These are phyloP conservation scores for Gymnoscopelus microlampas DNA, from an alignment of 2,797 vertebrate genomes.

Conservation along the genomic window DNA sequence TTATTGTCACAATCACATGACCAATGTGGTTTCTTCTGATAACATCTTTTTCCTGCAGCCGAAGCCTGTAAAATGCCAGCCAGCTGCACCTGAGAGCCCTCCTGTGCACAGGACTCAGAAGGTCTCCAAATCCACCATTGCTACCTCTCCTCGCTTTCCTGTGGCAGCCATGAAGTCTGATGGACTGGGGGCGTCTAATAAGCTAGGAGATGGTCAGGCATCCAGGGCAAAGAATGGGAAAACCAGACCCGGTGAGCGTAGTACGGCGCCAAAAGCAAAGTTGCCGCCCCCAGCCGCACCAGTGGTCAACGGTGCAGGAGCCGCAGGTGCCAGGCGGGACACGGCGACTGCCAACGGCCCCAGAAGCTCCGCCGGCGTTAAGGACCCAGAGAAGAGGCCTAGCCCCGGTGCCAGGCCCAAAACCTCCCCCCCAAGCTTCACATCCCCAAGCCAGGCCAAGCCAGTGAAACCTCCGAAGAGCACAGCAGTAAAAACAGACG, in stretches of 20 bases:
- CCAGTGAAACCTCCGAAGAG: conserved; percentile 81
- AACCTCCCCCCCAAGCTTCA: conserved; percentile 77
- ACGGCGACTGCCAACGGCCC: conserved; percentile 72
- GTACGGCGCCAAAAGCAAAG: conserved; percentile 83
- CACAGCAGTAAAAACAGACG: conserved; percentile 70
- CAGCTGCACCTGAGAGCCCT: conserved; percentile 76
- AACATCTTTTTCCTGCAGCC: conserved; percentile 70
- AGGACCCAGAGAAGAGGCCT: conserved; percentile 84
- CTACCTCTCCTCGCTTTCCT: conserved; percentile 62
- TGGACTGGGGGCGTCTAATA: conserved; percentile 86
- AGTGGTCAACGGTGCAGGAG: conserved; percentile 82
- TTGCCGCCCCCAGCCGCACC: conserved; percentile 71
- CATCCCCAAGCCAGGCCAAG: conserved; percentile 68
- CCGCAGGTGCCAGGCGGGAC: conserved; percentile 73
- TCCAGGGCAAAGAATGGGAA: conserved; percentile 84
- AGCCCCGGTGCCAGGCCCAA: conserved; percentile 88
- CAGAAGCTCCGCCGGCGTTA: conserved; percentile 74
- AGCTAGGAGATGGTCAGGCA: conserved; percentile 82
- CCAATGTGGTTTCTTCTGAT: conserved; percentile 17
- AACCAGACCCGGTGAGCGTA: conserved; percentile 82
- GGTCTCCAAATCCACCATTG: conserved; percentile 62
- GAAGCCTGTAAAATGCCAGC: conserved; percentile 80
- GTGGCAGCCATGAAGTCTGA: conserved; percentile 95
- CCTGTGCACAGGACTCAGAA: conserved; percentile 73
- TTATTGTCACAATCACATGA: conserved; percentile 24